Conservation (phyloP, 2,113 vertebrate genomes). For the Phasianus colchicus region DNA sequence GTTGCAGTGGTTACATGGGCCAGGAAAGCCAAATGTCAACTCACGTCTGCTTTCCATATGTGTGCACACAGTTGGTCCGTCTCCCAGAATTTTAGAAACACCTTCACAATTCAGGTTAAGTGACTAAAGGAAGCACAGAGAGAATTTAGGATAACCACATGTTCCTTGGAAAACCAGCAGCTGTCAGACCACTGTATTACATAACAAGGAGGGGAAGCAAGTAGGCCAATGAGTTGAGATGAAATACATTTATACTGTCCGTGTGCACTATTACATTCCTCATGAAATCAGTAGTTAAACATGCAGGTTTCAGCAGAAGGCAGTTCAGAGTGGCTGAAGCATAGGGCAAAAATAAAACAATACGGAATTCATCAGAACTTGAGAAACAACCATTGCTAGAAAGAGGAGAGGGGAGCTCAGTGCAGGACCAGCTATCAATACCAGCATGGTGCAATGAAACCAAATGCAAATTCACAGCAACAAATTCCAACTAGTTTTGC, state of each 20-base stretch:
- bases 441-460: background rate
- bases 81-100: background rate
- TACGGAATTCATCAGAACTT: background rate
- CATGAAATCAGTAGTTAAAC: background rate
- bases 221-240: background rate
- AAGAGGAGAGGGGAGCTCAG: background rate
- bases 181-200: background rate
- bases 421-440: background rate
- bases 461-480: background rate
- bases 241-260: accelerated
- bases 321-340: background rate
- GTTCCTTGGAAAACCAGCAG: background rate
- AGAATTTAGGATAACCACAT: background rate
- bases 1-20: background rate
- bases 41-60: background rate
- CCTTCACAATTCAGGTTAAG: background rate
- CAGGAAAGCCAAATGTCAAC: background rate
- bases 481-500: background rate
- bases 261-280: background rate
- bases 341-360: background rate
- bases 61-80: background rate
- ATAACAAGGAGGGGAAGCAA: background rate
- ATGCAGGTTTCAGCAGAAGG: background rate
- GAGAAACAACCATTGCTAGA: background rate
- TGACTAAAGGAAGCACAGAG: background rate